Evolutionary conservation across 2,797 vertebrate species (phyloP), one percentile per base, ranked within the genome.

Genomic region (Nasua narica): DNA sequence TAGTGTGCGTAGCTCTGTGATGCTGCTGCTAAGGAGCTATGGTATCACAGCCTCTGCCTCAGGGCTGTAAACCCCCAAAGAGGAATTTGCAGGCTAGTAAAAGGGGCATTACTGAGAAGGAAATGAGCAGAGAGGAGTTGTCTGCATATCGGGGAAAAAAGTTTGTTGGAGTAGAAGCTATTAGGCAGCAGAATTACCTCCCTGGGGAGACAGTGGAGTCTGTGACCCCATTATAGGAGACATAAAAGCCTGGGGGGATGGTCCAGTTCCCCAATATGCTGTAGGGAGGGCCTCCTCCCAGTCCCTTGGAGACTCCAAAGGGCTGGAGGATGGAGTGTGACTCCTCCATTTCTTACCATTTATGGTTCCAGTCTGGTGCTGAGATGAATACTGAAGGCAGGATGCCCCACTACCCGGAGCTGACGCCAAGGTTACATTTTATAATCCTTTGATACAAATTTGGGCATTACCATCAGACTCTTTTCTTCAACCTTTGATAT

Each of bases 161-260:
- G 95, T 97, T 95, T 94, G 90, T 95, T 98, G 95, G 81, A 90
- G 84, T 92, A 60, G 93, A 97, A 97, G 94, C 81, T 79, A 96
- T 97, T 97, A 98, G 94, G 95, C 77, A 96, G 87, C 74, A 87
- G 78, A 98, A 98, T 96, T 94, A 94, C 94, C 14, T 97, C 94
- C 87, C 90, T 1, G 69, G 93, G 86, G 97, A 97, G 85, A 93
- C 5, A 95, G 82, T 92, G 37, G 72, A 92, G 93, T 70, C 93
- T 96, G 67, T 96, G 97, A 98, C 96, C 97, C 89, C 84, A 95
- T 97, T 96, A 96, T n/a, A n/a, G 58, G 79, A 69, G 54, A 85
- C 86, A 93, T 96, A 94, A 97, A 81, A 93, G 78, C 60, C 87
- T 82, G 69, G 88, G 7, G 5, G 52, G 91, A 94, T 90, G 74